Percentiles rank a stretch among this genome's conserved stretches.
Conservation (phyloP, 1,140 invertebrate species). For the Panagrolaimus sp. region DNA sequence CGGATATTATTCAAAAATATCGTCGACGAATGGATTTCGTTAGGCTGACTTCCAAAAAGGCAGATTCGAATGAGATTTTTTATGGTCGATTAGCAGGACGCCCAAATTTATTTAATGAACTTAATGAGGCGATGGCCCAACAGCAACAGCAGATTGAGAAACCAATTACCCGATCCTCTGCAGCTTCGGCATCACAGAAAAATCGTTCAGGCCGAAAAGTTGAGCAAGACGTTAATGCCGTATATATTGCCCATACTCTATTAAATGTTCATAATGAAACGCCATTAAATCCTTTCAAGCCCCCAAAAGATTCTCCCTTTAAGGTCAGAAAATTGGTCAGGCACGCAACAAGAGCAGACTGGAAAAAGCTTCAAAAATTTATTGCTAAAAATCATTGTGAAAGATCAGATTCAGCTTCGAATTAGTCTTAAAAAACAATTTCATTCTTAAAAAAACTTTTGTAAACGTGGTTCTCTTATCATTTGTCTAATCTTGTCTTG, state of each 20-base stretch:
- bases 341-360: conserved; percentile 11
- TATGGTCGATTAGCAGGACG: conserved; percentile 27
- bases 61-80: conserved; percentile 18
- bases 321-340: conserved; percentile 23
- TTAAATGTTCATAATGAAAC: conserved; percentile 29
- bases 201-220: conserved; percentile 26
- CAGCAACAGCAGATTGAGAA: neutral
- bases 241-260: conserved; percentile 33
- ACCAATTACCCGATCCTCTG: neutral
- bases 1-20: conserved; percentile 21
- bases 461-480: no score
- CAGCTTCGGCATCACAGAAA: conserved; percentile 24
- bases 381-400: neutral
- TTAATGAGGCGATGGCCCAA: neutral
- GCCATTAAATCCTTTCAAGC: neutral
- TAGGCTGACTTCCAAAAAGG: neutral
- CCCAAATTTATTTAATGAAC: conserved; percentile 24
- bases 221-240: conserved; percentile 15
- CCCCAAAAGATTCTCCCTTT: conserved; percentile 1
- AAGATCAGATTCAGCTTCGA: no score
- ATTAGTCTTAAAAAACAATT: no score
- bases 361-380: conserved; percentile 20
- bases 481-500: no score
- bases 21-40: conserved; percentile 21
- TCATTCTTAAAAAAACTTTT: no score